These are phyloP conservation scores for Blastobasis adustella DNA, from an alignment of 2,888 invertebrate genomes.

Conservation along the genomic window DNA sequence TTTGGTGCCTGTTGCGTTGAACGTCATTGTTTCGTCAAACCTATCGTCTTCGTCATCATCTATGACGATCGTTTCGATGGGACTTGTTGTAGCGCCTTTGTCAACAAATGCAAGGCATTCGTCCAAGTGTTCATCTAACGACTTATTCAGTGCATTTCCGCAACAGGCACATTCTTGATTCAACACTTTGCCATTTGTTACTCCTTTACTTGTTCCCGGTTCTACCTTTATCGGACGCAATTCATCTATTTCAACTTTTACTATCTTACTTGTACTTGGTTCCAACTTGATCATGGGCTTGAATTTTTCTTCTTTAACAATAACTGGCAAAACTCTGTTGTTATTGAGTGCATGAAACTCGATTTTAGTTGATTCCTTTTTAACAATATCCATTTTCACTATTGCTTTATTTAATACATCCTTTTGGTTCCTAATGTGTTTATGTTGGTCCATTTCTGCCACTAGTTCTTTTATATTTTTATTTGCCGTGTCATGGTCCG, in stretches of 20 bases:
- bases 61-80: constrained; percentile 33
- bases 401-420: not conserved
- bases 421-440: not conserved
- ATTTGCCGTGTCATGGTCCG: no score
- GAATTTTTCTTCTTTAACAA: no score
- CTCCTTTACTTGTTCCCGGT: constrained; percentile 22
- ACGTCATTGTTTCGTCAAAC: constrained; percentile 44
- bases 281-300: not conserved
- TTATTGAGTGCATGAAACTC: no score
- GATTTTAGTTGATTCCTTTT: no score
- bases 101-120: constrained; percentile 63
- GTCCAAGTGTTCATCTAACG: constrained; percentile 63
- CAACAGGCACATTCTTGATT: constrained; percentile 62
- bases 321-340: no score
- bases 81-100: constrained; percentile 38
- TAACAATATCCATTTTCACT: not conserved
- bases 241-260: constrained; percentile 2
- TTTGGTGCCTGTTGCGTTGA: constrained; percentile 62
- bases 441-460: no score
- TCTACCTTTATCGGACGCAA: constrained; percentile 25
- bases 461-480: no score
- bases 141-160: constrained; percentile 33
- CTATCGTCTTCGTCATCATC: constrained; percentile 40
- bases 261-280: not conserved
- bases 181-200: constrained; percentile 6